These are phyloP conservation scores for Heliconius hortense DNA, from an alignment of 2,888 invertebrate species.

Conservation along the genomic window DNA sequence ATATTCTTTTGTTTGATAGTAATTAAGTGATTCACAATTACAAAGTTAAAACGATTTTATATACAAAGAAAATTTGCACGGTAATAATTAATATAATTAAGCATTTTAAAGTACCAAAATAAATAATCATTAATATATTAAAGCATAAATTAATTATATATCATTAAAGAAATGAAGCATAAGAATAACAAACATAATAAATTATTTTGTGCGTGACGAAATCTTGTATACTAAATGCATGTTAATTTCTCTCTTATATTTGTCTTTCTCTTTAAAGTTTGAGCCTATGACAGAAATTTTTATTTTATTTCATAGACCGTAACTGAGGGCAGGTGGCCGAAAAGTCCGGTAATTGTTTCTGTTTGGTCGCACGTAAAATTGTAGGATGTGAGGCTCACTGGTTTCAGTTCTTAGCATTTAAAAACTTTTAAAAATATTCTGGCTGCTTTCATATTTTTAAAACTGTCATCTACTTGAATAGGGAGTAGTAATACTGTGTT, in stretches of 20 bases:
- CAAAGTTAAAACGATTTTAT: not conserved
- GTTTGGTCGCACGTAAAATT: constrained; percentile 44
- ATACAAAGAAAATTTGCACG: not conserved
- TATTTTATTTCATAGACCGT: constrained; percentile 25
- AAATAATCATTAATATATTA: too few relatives aligned
- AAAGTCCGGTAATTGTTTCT: constrained; percentile 39
- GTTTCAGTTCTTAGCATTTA: constrained; percentile 12
- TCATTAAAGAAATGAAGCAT: too few relatives aligned
- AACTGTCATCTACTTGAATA: too few relatives aligned
- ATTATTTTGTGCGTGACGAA: too few relatives aligned
- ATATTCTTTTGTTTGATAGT: constrained; percentile 3
- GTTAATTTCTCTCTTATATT: not conserved
- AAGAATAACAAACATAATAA: too few relatives aligned
- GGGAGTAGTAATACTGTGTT: too few relatives aligned
- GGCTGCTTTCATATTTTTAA: not conserved
- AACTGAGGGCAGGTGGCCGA: constrained; percentile 39
- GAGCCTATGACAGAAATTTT: not conserved
- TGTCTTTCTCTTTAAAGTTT: not conserved
- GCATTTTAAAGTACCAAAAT: too few relatives aligned
- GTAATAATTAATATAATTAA: not conserved
- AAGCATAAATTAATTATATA: too few relatives aligned
- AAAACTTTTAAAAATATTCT: not conserved
- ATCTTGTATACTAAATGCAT: not conserved
- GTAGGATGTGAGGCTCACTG: constrained; percentile 44
- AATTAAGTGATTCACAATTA: constrained; percentile 14